Conservation (phyloP, 1,140 invertebrate species). For the Aphis gossypii region DNA sequence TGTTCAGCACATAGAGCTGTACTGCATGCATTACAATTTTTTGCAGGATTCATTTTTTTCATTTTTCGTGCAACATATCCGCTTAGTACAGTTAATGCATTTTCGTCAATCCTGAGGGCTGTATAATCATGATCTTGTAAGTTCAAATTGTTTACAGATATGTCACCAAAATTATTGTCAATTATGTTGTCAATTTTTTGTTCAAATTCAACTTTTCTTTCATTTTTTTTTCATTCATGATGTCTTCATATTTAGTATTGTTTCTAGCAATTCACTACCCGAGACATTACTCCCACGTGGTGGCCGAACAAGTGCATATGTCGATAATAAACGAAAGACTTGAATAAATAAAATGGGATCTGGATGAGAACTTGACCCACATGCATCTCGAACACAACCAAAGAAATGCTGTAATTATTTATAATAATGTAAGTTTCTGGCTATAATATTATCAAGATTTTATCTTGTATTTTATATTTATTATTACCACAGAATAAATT, state of each 20-base stretch:
- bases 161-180: not conserved
- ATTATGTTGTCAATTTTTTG: not conserved
- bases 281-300: no score
- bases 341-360: no score
- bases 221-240: no score
- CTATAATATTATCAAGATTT: conserved; percentile 1
- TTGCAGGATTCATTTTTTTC: conserved; percentile 1
- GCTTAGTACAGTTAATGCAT: not conserved
- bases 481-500: no score
- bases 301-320: no score
- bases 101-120: not conserved
- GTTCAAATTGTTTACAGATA: not conserved
- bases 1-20: not conserved
- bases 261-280: no score
- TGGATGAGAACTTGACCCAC: no score
- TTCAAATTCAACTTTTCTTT: not conserved
- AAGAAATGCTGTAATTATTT: no score
- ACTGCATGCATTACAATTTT: not conserved
- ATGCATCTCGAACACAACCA: no score
- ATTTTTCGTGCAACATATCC: not conserved
- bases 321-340: no score
- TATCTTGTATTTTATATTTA: not conserved
- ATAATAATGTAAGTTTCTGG: no score
- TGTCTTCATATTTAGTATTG: no score
- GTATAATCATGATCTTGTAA: conserved; percentile 9